phyloP scores from a whole-genome alignment of 1,140 invertebrate species.

The Drosophila nigrodunni region DNA sequence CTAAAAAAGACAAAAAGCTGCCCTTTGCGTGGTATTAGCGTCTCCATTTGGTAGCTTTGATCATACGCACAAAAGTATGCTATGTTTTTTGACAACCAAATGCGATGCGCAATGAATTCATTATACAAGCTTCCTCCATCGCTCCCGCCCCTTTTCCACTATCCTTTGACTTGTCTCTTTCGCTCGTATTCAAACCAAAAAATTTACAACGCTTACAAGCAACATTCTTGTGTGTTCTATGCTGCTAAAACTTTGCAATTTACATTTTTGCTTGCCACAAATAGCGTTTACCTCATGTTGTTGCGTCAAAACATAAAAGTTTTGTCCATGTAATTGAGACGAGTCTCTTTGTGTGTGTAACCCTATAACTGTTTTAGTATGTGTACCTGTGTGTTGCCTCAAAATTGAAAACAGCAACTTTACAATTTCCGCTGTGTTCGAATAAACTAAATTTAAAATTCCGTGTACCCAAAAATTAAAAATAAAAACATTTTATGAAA shows the following conservation, averaged over 20 bases:
- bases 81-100: conserved; percentile 1
- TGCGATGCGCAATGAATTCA: conserved; percentile 18
- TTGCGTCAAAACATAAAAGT: conserved; percentile 5
- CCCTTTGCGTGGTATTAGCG: conserved; percentile 17
- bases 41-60: conserved; percentile 7
- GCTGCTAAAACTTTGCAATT: conserved; percentile 71
- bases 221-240: conserved; percentile 27
- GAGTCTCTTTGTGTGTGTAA: background rate
- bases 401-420: conserved; percentile 46
- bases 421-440: conserved; percentile 65
- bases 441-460: conserved; percentile 74
- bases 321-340: conserved; percentile 32
- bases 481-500: background rate
- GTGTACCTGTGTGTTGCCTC: background rate
- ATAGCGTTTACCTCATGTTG: conserved; percentile 9
- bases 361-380: no score
- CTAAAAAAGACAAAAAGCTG: background rate
- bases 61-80: conserved; percentile 13
- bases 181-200: background rate
- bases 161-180: background rate
- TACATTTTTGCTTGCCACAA: conserved; percentile 45
- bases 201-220: conserved; percentile 12
- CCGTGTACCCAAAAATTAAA: conserved; percentile 29
- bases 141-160: background rate
- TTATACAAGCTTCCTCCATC: conserved; percentile 17